Evolutionary conservation across 2,888 invertebrate species (phyloP), one percentile per base, ranked within the genome.

Genomic region (Drosophila meridiana): DNA sequence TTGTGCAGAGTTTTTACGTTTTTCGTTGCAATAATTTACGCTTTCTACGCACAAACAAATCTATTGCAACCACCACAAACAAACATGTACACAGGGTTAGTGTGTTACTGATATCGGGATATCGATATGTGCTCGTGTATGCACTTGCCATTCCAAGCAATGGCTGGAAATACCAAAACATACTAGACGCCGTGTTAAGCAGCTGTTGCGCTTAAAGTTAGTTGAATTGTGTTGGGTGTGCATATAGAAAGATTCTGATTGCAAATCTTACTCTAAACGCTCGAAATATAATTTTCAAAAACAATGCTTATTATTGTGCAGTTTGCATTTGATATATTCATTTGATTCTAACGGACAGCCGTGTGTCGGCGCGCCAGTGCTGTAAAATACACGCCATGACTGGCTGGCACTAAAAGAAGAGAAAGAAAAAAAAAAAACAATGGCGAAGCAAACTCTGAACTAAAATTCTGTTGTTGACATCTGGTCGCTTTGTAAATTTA

Each of bases 11-110:
- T 43, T 56, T 70, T 66, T 36, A 3, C 53, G 58, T 76, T 87
- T 84, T 80, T 71, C 75, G 65, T 60, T 75, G 71, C 64, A 79
- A 73, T 64, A 62, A 74, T 77, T 75, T 67, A 77, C 82, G 69
- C 77, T 75, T 88, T 83, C 90, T 90, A 87, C 91, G 87, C 86
- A 87, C 81, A 89, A 90, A 87, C 84, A 84, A 84, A 90, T 88
- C 70, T 89, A 83, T 81, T 84, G 66, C 83, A 83, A 90, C 84
- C 89, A 83, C 89, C 83, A 86, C 84, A 87, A 83, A 77, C 82
- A 83, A 67, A 73, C 67, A 68, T 60, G 59, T 78, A 73, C 69
- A 67, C 61, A 61, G 75, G 52, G 77, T 76, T 74, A 74, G 61
- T 75, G 53, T 38, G 13, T 20, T n/a, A 26, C 8, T 8, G 13